These are phyloP conservation scores for Drosophila mulleri DNA, from an alignment of 2,888 invertebrate genomes.

Conservation along the genomic window DNA sequence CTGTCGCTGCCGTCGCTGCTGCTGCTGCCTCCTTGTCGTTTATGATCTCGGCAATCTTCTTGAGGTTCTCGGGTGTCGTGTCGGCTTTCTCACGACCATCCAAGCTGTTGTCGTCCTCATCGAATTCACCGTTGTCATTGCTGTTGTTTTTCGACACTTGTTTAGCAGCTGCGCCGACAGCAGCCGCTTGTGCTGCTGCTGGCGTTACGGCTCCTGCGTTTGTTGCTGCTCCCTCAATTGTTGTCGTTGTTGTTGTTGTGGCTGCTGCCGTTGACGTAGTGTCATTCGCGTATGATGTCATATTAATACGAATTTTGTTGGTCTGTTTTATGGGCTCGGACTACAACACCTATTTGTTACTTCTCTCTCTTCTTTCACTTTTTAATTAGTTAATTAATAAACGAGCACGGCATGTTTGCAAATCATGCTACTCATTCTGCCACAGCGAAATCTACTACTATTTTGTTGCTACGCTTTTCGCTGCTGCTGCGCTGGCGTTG, in stretches of 20 bases:
- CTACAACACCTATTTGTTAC: constrained; percentile 53
- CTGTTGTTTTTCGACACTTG: constrained; percentile 48
- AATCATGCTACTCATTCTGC: constrained; percentile 22
- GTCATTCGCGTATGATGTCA: constrained; percentile 77
- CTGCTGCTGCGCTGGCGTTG: constrained; percentile 31
- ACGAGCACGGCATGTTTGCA: constrained; percentile 42
- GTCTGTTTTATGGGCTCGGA: constrained; percentile 13
- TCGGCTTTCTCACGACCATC: constrained; percentile 85
- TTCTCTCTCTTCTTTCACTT: constrained; percentile 45
- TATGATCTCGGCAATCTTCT: constrained; percentile 85
- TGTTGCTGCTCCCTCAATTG: constrained; percentile 12
- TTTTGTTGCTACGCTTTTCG: constrained; percentile 49
- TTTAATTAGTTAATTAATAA: constrained; percentile 77
- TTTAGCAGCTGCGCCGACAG: constrained; percentile 41
- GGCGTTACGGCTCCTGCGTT: constrained; percentile 24
- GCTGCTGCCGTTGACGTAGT: constrained; percentile 63
- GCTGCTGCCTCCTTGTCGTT: constrained; percentile 40
- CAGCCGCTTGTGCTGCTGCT: constrained; percentile 19
- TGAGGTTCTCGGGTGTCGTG: constrained; percentile 84
- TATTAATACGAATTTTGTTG: constrained; percentile 46
- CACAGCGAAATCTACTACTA: constrained; percentile 38
- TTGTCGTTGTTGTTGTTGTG: constrained; percentile 38
- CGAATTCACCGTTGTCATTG: constrained; percentile 30
- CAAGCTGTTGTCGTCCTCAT: constrained; percentile 70
- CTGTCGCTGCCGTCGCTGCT: constrained; percentile 7